Base-by-base conservation (phyloP, 2,797 vertebrate genomes). In the Spinus pinus region DNA sequence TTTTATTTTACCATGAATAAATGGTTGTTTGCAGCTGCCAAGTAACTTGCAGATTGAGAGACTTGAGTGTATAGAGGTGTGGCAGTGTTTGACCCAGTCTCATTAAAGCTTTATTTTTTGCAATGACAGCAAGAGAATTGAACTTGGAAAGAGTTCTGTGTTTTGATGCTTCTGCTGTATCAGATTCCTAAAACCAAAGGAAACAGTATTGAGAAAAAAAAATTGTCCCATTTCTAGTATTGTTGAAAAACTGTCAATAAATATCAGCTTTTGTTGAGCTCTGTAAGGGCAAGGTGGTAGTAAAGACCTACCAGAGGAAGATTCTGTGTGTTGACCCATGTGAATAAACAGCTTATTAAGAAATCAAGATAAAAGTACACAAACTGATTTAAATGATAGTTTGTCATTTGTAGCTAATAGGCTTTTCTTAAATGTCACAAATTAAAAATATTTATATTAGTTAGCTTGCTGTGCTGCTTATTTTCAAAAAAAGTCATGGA, bases 211-310 rank as follows among this genome's bases (percentile, higher is more conserved):
- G 35, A 78, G n/a, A 6, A 50, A 67, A 64, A 88, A 58, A 17
- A 33, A 24, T 3, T 13, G 7, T 9, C 14, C 10, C 3, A 1
- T 46, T 71, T 86, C 15, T 66, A 41, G 8, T 64, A 44, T 0
- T 66, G 41, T 51, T 84, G 56, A 47, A 78, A 64, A 88, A 25
- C 20, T 25, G 10, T n/a, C n/a, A 80, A 37, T 31, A 78, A 54
- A 30, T 30, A n/a, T 0, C n/a, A n/a, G 15, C 19, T 56, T 51
- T 15, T n/a, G 0, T 65, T 66, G 39, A 77, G 35, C 49, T 93
- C 30, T 57, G 5, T 64, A 23, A 39, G 31, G 39, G 17, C 33
- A n/a, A 19, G 15, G 24, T 65, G 18, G 14, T 75, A 22, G 12
- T 62, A n/a, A 73, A 14, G 7, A 9, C n/a, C 10, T 90, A 10